Evolutionary conservation across 2,797 vertebrate species (phyloP).

Genomic region (Heterohyrax brucei): DNA sequence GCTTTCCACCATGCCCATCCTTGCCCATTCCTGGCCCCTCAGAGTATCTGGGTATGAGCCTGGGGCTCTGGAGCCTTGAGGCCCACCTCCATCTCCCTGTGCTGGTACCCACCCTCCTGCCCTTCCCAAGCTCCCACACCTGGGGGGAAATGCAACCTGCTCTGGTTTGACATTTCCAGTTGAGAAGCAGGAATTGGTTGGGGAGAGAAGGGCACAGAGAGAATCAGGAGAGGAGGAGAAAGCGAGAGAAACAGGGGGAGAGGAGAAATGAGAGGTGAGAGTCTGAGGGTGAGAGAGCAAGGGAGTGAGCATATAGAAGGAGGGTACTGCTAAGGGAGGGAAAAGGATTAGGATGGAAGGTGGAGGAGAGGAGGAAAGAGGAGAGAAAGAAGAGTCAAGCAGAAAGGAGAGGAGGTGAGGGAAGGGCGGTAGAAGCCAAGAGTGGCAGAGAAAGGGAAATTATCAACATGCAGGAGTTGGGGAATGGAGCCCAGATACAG

Average conservation of each 20-base stretch:
- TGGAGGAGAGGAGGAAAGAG: neutral
- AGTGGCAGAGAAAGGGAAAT: neutral
- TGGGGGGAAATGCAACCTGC: neutral
- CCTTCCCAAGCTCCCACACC: neutral
- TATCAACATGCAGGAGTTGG: too few species aligned
- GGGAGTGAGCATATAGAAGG: neutral
- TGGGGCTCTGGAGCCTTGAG: neutral
- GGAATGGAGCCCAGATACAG: neutral
- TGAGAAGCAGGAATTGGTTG: neutral
- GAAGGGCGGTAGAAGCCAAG: fast-evolving
- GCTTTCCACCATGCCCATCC: neutral
- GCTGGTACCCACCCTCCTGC: neutral
- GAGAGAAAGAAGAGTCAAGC: neutral
- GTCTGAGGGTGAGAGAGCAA: neutral
- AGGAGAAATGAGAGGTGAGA: neutral
- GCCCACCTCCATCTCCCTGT: neutral
- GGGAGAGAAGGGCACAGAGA: neutral
- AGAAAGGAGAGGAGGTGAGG: neutral
- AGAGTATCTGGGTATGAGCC: neutral
- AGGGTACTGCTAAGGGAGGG: neutral
- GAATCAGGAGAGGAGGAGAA: neutral
- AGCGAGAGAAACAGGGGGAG: neutral
- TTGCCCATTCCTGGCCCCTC: neutral
- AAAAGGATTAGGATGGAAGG: neutral
- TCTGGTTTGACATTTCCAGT: neutral